Evolutionary conservation across 2,113 vertebrate species (phyloP), one percentile per base, ranked within the genome.

Genomic region (Tupaia tana): DNA sequence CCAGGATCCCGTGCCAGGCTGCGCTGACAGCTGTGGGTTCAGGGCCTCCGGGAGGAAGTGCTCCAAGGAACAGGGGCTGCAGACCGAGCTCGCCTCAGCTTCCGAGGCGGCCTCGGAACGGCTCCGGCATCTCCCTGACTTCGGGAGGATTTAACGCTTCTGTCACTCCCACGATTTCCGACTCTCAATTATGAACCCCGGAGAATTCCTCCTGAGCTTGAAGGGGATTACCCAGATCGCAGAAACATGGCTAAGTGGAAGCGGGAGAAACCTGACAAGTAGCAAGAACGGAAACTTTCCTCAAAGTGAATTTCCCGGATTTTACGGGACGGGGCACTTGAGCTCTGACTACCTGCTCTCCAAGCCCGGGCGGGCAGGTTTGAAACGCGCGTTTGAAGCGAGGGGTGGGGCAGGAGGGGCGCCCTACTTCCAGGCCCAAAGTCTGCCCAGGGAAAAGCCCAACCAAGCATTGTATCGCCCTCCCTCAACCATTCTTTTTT

Each of bases 191-290:
- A 82, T 5, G 29, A 63, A 71, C 90, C 77, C 92, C 1, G n/a
- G 88, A 95, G 96, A 96, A 95, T 95, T 86, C 85, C 93, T 95
- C 69, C 58, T 67, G 0, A 34, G 75, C 83, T 96, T 95, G 96
- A 95, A 83, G 34, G 87, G 95, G 94, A 93, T 96, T 96, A 95
- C 31, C 20, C 96, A 24, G 93, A 93, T 86, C 70, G 56, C 71
- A 69, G 74, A 84, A 92, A 86, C 91, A 81, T 61, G 94, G 90
- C n/a, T 92, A 92, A 95, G 92, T 67, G 85, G 83, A 66, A 80
- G 74, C 24, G 77, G 73, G 85, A 93, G 88, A 95, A 91, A 61
- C 56, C 66, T 9, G 22, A 14, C 84, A 24, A 86, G 59, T 54
- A 80, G 31, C 34, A n/a, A 56, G 88, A 79, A 71, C 29, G 27